phyloP scores from a whole-genome alignment of 1,140 invertebrate species.

The Aporrectodea caliginosa region DNA sequence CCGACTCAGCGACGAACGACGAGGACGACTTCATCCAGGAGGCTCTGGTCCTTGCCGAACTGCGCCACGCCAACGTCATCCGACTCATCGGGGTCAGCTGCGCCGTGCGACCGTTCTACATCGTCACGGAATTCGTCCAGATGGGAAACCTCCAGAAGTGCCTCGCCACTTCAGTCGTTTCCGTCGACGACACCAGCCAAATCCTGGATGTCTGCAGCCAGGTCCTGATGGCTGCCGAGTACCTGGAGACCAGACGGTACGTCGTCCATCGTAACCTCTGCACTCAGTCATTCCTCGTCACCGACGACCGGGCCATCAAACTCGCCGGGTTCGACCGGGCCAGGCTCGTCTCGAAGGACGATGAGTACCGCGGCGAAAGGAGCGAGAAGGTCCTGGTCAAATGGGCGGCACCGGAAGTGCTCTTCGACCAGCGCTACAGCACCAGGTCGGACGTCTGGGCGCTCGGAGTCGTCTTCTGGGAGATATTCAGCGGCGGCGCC shows the following conservation, averaged over 20 bases:
- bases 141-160: constrained; percentile 25
- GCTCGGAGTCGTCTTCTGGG: constrained; percentile 96
- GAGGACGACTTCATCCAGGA: constrained; percentile 31
- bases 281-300: constrained; percentile 23
- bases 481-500: constrained; percentile 88
- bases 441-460: constrained; percentile 99
- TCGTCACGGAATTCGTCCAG: constrained; percentile 23
- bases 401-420: constrained; percentile 95
- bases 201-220: constrained; percentile 28
- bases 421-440: constrained; percentile 90
- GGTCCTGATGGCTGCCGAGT: constrained; percentile 18
- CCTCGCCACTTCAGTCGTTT: constrained; percentile 11
- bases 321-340: constrained; percentile 29
- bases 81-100: constrained; percentile 28
- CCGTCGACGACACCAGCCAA: constrained; percentile 14
- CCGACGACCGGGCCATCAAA: constrained; percentile 23
- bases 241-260: constrained; percentile 24
- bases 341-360: constrained; percentile 7
- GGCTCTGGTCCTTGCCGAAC: constrained; percentile 16
- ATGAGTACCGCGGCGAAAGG: constrained; percentile 24
- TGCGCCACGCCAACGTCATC: constrained; percentile 26
- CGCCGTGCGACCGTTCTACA: constrained; percentile 21
- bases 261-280: constrained; percentile 27
- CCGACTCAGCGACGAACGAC: constrained; percentile 4
- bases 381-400: constrained; percentile 83